phyloP scores from a whole-genome alignment of 1,140 invertebrate genomes.

The Drosophila micromelanica region DNA sequence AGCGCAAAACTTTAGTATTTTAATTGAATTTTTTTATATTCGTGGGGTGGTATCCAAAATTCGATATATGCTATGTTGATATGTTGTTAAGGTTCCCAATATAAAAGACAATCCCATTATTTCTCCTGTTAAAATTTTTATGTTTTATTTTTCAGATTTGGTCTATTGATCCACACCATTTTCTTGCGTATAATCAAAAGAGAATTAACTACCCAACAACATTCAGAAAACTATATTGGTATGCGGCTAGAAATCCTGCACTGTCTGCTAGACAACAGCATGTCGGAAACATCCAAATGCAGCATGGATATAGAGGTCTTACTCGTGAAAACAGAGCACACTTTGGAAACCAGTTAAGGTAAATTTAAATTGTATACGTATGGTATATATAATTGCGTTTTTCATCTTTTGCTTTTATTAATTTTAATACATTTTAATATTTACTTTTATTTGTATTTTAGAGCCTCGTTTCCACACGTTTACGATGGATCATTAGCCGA shows the following conservation, averaged over 20 bases:
- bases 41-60: no score
- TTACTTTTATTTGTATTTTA: slow-evolving; percentile 5
- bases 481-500: slow-evolving; percentile 13
- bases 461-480: slow-evolving; percentile 1
- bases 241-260: slow-evolving; percentile 12
- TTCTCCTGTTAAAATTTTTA: neutral
- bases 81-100: no score
- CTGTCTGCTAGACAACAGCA: slow-evolving; percentile 16
- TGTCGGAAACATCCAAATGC: slow-evolving; percentile 10
- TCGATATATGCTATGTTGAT: no score
- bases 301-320: slow-evolving; percentile 18
- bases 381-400: no score
- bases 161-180: slow-evolving; percentile 6
- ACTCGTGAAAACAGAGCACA: neutral
- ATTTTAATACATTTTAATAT: no score
- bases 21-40: no score
- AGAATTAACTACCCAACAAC: slow-evolving; percentile 7
- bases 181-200: slow-evolving; percentile 23
- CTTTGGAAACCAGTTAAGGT: slow-evolving; percentile 16
- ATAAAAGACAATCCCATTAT: no score
- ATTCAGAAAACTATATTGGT: slow-evolving; percentile 26
- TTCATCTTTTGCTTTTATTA: no score
- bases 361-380: neutral
- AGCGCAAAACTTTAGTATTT: no score
- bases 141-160: neutral